A percentile compares a stretch with the other conserved stretches of the same genome.
Evolutionary conservation across 2,888 invertebrate genomes (phyloP).

Genomic region (Ochropleura leucogaster): DNA sequence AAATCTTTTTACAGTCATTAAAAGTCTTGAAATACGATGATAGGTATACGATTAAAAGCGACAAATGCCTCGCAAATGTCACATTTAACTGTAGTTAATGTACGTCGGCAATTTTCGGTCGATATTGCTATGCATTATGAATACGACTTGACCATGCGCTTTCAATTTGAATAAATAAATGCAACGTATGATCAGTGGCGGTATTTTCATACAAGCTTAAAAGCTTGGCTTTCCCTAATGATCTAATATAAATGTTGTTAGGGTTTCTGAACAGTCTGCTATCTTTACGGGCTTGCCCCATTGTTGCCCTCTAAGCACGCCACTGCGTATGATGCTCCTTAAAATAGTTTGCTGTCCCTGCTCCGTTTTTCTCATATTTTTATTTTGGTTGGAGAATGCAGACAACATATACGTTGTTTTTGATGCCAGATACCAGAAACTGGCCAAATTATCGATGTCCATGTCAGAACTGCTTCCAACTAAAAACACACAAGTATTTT

Average conservation of each 20-base stretch:
- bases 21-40: background rate
- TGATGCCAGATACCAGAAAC: constrained; percentile 10
- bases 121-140: constrained; percentile 11
- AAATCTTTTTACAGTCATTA: background rate
- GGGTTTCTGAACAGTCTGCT: too few species aligned
- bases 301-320: too few species aligned
- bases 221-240: too few species aligned
- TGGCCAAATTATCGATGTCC: background rate
- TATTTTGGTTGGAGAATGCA: background rate
- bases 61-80: background rate
- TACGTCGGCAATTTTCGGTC: background rate
- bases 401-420: background rate
- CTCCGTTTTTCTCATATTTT: background rate
- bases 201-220: too few species aligned
- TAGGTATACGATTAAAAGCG: background rate
- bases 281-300: too few species aligned
- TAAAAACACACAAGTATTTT: constrained; percentile 1
- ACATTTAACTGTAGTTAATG: background rate
- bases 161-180: background rate
- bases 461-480: background rate
- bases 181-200: too few species aligned
- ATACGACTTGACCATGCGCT: background rate
- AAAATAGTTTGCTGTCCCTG: background rate
- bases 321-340: background rate
- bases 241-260: too few species aligned